Percentiles rank a stretch among this genome's conserved stretches.
phyloP scores from a whole-genome alignment of 2,113 vertebrate genomes.

The Sus scrofa region DNA sequence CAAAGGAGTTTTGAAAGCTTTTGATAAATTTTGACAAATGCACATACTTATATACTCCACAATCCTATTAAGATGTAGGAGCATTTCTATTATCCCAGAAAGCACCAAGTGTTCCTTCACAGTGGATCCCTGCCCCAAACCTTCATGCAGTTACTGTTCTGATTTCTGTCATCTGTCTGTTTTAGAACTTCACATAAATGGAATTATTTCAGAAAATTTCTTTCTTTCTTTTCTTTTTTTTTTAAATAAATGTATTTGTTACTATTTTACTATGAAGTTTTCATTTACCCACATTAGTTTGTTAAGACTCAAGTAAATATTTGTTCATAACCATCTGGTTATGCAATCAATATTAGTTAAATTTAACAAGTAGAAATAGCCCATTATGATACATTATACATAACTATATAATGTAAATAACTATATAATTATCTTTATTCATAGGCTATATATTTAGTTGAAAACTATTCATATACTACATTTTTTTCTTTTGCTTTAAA shows the following conservation, averaged over 20 bases:
- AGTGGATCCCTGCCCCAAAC: not conserved
- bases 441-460: not conserved
- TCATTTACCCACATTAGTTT: not conserved
- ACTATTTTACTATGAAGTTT: not conserved
- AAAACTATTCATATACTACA: not conserved
- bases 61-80: not conserved
- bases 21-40: conserved; percentile 35
- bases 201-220: not conserved
- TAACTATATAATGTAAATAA: not conserved
- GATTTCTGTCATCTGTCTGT: not conserved
- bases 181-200: not conserved
- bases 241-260: not conserved
- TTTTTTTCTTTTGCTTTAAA: conserved; percentile 27
- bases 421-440: not conserved
- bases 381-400: not conserved
- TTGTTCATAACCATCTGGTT: not conserved
- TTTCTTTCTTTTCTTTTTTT: not conserved
- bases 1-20: conserved; percentile 2
- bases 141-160: not conserved
- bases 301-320: not conserved
- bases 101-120: not conserved
- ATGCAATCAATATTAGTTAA: not conserved
- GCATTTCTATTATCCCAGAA: not conserved
- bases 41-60: not conserved
- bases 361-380: not conserved